Conservation (phyloP, 2,888 invertebrate genomes). For the Netelia melanura region DNA sequence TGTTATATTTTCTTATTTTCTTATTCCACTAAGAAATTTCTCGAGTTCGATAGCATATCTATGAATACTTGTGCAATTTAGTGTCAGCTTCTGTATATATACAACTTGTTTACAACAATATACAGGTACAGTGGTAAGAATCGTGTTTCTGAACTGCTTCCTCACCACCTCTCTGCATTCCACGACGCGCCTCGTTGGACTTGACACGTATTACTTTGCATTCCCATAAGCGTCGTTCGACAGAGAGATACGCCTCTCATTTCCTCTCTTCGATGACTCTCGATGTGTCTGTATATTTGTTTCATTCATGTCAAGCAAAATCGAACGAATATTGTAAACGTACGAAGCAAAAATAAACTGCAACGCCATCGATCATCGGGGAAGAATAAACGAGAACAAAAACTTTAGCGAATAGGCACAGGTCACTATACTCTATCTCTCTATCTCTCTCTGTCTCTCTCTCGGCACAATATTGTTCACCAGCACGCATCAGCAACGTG, state of each 20-base stretch:
- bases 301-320: not conserved
- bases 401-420: not conserved
- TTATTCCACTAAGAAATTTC: too few relatives aligned
- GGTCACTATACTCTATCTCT: not conserved
- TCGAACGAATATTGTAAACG: not conserved
- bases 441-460: not conserved
- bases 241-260: constrained; percentile 63
- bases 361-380: too few relatives aligned
- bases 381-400: not conserved
- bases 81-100: too few relatives aligned
- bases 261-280: constrained; percentile 34
- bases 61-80: too few relatives aligned
- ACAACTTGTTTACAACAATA: not conserved
- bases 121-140: constrained; percentile 3
- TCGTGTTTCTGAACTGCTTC: constrained; percentile 49
- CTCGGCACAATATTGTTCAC: not conserved
- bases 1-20: too few relatives aligned
- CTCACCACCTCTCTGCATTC: constrained; percentile 75
- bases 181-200: constrained; percentile 80
- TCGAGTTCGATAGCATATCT: too few relatives aligned
- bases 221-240: constrained; percentile 75
- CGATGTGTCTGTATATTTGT: constrained; percentile 2
- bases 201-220: constrained; percentile 82
- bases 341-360: not conserved
- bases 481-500: constrained; percentile 28